Percentiles rank a stretch among this genome's conserved stretches.
Evolutionary conservation across 2,797 vertebrate genomes (phyloP).

Genomic region (Hirundo rustica): DNA sequence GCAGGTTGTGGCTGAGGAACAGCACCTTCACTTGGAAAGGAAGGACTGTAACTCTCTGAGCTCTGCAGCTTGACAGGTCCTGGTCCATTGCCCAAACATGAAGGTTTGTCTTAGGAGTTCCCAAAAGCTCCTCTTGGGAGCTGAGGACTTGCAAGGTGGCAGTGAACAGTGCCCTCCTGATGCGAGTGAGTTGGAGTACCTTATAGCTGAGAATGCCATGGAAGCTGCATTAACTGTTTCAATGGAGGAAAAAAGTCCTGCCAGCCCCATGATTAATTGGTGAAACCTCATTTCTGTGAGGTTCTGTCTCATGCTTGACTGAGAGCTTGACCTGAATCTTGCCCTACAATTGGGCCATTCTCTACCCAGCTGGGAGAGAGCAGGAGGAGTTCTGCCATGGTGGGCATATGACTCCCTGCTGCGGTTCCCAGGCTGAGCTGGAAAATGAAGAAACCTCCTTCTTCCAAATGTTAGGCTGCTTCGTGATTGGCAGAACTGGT

Average conservation of each 20-base stretch:
- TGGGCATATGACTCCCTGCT: neutral
- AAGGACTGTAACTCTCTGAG: fast-evolving
- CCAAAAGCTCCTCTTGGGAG: neutral
- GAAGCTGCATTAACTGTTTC: neutral
- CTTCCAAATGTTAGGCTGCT: neutral
- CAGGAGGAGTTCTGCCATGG: neutral
- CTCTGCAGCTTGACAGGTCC: neutral
- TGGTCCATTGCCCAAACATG: fast-evolving
- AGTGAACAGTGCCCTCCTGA: neutral
- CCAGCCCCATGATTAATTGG: conserved; percentile 2
- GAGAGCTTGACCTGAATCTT: conserved; percentile 40
- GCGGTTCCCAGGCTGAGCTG: neutral
- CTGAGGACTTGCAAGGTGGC: neutral
- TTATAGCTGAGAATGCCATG: fast-evolving
- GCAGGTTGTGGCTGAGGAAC: neutral
- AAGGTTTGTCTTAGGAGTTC: neutral
- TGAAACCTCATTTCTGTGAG: conserved; percentile 14
- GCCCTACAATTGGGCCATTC: neutral
- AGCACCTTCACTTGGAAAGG: neutral
- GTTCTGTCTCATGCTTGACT: conserved; percentile 19
- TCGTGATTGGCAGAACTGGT: neutral
- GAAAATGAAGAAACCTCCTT: neutral
- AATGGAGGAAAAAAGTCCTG: neutral
- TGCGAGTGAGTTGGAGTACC: neutral
- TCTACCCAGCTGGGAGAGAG: neutral